Evolutionary conservation across 2,113 vertebrate species (phyloP).

Genomic region (Sterrhoptilus dennistouni): DNA sequence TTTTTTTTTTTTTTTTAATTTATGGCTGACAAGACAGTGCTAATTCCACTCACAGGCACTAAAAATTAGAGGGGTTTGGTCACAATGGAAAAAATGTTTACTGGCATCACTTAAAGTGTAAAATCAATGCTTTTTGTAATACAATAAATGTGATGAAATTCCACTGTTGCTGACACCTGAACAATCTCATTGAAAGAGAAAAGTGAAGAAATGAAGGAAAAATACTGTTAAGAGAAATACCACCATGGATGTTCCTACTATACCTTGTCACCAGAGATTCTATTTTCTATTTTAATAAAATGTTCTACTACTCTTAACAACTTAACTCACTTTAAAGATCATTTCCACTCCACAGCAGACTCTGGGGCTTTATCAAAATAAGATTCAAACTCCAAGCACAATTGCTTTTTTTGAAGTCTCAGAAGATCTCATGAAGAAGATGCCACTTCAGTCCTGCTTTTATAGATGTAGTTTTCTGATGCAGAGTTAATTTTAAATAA

Average conservation of each 20-base stretch:
- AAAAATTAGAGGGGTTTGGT: neutral
- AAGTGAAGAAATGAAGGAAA: neutral
- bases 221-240: neutral
- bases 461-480: slow-evolving; percentile 18
- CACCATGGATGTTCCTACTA: neutral
- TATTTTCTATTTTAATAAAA: neutral
- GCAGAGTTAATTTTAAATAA: slow-evolving; percentile 27
- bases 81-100: neutral
- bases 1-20: neutral
- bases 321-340: neutral
- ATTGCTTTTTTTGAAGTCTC: neutral
- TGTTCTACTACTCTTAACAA: neutral
- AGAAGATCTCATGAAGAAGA: neutral
- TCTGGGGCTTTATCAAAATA: neutral
- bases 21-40: neutral
- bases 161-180: neutral
- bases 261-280: neutral
- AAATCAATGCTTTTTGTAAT: slow-evolving; percentile 29
- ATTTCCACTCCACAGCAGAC: neutral
- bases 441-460: neutral
- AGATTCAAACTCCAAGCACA: neutral
- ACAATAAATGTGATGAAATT: neutral
- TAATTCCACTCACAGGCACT: slow-evolving; percentile 10
- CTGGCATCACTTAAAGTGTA: neutral
- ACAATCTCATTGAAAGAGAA: neutral